phyloP scores from a whole-genome alignment of 2,888 invertebrate species.

The Acronicta leporina region DNA sequence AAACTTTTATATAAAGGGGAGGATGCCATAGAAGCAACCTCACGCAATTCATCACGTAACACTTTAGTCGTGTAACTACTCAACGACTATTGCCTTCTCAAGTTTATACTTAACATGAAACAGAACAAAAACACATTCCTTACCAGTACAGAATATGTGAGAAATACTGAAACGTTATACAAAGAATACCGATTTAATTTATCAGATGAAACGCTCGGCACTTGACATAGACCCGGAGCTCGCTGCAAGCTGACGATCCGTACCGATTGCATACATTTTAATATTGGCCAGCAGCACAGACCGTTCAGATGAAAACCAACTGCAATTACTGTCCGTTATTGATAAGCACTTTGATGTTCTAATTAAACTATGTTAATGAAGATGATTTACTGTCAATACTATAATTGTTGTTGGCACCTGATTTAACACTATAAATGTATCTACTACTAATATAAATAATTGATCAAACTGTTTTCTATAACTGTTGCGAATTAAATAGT shows the following conservation, averaged over 20 bases:
- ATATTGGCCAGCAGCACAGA: constrained; percentile 62
- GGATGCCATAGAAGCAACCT: neutral
- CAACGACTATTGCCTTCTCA: neutral
- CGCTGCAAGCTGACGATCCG: constrained; percentile 69
- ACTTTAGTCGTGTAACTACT: neutral
- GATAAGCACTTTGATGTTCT: constrained; percentile 68
- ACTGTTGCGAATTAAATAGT: too few relatives aligned
- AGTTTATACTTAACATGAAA: constrained; percentile 8
- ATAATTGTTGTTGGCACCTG: too few relatives aligned
- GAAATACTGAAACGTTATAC: constrained; percentile 55
- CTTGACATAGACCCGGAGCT: constrained; percentile 65
- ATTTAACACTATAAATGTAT: too few relatives aligned
- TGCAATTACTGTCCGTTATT: constrained; percentile 73
- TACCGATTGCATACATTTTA: constrained; percentile 80
- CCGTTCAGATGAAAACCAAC: constrained; percentile 54
- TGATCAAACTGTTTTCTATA: too few relatives aligned
- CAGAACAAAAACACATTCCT: constrained; percentile 12
- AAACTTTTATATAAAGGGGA: too few relatives aligned
- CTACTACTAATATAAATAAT: constrained; percentile 1
- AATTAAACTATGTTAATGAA: constrained; percentile 65
- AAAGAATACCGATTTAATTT: constrained; percentile 63
- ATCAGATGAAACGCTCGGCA: constrained; percentile 65
- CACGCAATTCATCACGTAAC: neutral
- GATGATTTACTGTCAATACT: constrained; percentile 61
- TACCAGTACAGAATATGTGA: constrained; percentile 46